phyloP scores from a whole-genome alignment of 2,888 invertebrate species.

The Chelonus formosanus region DNA sequence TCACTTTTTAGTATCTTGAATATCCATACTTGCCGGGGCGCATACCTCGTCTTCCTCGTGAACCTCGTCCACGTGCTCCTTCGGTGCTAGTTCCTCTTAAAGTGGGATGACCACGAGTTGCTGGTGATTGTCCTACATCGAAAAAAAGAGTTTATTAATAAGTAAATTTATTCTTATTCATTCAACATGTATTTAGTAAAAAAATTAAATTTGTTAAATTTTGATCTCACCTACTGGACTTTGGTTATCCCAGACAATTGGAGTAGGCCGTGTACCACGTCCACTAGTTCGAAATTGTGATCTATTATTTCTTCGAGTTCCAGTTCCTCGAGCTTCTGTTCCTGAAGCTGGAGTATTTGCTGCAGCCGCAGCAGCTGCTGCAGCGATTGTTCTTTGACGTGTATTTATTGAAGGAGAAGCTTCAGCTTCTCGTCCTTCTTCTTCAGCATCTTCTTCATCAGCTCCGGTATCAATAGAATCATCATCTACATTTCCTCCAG shows the following conservation, averaged over 20 bases:
- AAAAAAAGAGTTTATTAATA: constrained; percentile 12
- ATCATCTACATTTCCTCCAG: constrained; percentile 50
- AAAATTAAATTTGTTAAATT: no score
- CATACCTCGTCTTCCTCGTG: constrained; percentile 52
- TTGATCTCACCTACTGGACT: constrained; percentile 45
- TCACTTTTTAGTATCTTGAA: constrained; percentile 42
- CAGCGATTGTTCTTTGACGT: constrained; percentile 61
- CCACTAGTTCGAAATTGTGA: constrained; percentile 56
- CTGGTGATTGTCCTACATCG: constrained; percentile 43
- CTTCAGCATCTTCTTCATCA: constrained; percentile 64
- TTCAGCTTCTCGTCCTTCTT: constrained; percentile 85
- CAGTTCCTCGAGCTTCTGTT: constrained; percentile 46
- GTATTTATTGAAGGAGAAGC: constrained; percentile 74
- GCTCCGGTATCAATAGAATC: constrained; percentile 53
- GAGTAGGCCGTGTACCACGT: constrained; percentile 68
- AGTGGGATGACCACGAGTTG: constrained; percentile 48
- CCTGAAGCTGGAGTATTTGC: constrained; percentile 46
- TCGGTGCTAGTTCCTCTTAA: constrained; percentile 49
- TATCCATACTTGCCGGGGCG: constrained; percentile 46
- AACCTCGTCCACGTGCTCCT: constrained; percentile 49
- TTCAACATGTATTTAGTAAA: no score
- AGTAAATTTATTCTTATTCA: neutral
- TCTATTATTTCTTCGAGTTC: constrained; percentile 56
- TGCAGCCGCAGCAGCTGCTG: constrained; percentile 55
- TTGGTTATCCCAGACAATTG: constrained; percentile 71